Evolutionary conservation across 92 coral and sea anemone species (phyloP), one percentile per base, ranked within the genome.

Genomic region (Siderastrea siderea): DNA sequence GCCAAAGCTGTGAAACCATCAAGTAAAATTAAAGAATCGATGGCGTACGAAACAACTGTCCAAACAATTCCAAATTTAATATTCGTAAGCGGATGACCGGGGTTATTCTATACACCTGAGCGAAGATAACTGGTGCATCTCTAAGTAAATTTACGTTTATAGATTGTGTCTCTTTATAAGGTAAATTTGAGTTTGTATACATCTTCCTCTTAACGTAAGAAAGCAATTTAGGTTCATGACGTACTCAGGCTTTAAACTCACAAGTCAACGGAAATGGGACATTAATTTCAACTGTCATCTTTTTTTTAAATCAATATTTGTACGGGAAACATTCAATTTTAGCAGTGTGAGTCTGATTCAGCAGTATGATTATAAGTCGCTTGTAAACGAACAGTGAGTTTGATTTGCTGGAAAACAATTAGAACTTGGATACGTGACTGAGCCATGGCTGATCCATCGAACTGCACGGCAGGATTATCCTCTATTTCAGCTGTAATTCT

Each of bases 381-480:
- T 3, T 61, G 66, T 14, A 3, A n/a, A 61, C 66, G 5, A 15
- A 16, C 1, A n/a, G 38, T 26, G 38, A 26, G 38, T 26, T 26
- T 26, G 38, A 26, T 26, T 26, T 26, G 38, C 38, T 26, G 38
- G 38, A 26, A 26, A 26, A 26, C 38, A 26, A 26, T 26, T 26
- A 26, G 38, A 26, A 26, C 38, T 26, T 26, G 38, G 38, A 26
- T 26, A 26, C 14, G 66, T 4, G 38, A 10, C 6, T 53, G 6
- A 53, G 57, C 10, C 10, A 77, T 60, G 82, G 82, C 38, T 5
- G 69, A 58, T 48, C 44, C 64, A 65, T 9, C 15, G 10, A 6
- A 63, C 54, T 87, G 91, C 43, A 61, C 75, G 6, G 91, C 88
- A 16, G 88, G 82, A 43, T 45, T 88, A 17, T 26, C 79, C 11